phyloP scores from a whole-genome alignment of 2,888 invertebrate species.

The Sycophila texana region DNA sequence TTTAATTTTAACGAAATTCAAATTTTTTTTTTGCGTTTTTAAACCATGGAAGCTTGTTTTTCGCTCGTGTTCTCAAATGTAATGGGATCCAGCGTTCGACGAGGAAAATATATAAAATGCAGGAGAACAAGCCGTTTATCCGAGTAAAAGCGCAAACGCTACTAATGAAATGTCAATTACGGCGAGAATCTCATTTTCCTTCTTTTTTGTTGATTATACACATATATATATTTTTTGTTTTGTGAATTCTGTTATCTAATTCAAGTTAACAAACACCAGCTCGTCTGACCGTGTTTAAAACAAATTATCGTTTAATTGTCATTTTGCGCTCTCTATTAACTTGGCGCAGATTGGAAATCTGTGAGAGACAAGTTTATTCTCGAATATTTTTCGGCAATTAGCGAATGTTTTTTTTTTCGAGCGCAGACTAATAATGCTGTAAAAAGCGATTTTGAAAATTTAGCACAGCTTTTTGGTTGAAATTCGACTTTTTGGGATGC shows the following conservation, averaged over 20 bases:
- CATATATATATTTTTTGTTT: neutral
- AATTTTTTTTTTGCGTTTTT: no score
- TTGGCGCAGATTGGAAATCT: conserved; percentile 39
- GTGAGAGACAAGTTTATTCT: conserved; percentile 33
- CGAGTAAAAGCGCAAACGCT: conserved; percentile 1
- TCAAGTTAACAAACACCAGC: neutral
- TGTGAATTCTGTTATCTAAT: conserved; percentile 19
- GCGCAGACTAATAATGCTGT: neutral
- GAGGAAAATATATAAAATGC: neutral
- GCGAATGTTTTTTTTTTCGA: neutral
- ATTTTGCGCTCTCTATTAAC: conserved; percentile 34
- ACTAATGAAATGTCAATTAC: conserved; percentile 32
- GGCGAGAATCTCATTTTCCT: conserved; percentile 10
- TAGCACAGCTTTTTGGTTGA: no score
- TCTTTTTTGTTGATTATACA: neutral
- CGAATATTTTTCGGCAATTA: neutral
- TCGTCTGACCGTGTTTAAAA: conserved; percentile 6
- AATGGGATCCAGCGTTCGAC: neutral
- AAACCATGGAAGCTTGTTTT: no score
- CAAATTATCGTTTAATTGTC: conserved; percentile 32
- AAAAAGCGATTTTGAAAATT: neutral
- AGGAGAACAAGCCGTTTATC: conserved; percentile 4
- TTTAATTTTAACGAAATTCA: no score
- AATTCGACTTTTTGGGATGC: no score
- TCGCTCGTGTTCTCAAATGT: no score